A percentile compares a stretch with the other conserved stretches of the same genome.
Evolutionary conservation across 1,140 invertebrate genomes (phyloP).

Genomic region (Brachionus calyciflorus): DNA sequence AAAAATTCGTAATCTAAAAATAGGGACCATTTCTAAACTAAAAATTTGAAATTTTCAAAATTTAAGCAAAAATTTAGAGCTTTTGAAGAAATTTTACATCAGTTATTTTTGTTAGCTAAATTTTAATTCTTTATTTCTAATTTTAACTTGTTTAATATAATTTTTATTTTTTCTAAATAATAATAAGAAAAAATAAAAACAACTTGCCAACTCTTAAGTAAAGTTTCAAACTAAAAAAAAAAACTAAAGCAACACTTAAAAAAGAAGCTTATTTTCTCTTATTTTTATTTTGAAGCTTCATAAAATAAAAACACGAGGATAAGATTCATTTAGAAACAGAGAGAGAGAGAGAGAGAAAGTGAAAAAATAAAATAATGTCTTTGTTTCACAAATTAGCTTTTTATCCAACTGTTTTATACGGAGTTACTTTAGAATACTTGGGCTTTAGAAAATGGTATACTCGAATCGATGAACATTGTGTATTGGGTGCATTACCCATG

Average conservation of each 20-base stretch:
- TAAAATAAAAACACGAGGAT: background rate
- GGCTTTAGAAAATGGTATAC: slow-evolving; percentile 45
- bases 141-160: too few species aligned
- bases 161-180: background rate
- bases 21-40: too few species aligned
- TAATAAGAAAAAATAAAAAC: background rate
- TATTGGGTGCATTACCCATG: slow-evolving; percentile 42
- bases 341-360: too few species aligned
- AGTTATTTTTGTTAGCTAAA: too few species aligned
- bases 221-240: background rate
- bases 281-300: background rate
- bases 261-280: background rate
- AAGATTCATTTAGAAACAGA: too few species aligned
- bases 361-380: slow-evolving; percentile 1
- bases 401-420: slow-evolving; percentile 23
- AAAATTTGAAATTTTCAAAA: too few species aligned
- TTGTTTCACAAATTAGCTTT: slow-evolving; percentile 31
- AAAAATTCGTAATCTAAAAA: too few species aligned
- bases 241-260: background rate
- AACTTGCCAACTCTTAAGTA: slow-evolving; percentile 25
- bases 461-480: slow-evolving; percentile 19
- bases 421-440: slow-evolving; percentile 7
- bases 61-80: too few species aligned
- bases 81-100: too few species aligned
- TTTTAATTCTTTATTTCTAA: too few species aligned